A percentile compares a stretch with the other conserved stretches of the same genome.
phyloP scores from a whole-genome alignment of 2,888 invertebrate species.

The Thera britannica region DNA sequence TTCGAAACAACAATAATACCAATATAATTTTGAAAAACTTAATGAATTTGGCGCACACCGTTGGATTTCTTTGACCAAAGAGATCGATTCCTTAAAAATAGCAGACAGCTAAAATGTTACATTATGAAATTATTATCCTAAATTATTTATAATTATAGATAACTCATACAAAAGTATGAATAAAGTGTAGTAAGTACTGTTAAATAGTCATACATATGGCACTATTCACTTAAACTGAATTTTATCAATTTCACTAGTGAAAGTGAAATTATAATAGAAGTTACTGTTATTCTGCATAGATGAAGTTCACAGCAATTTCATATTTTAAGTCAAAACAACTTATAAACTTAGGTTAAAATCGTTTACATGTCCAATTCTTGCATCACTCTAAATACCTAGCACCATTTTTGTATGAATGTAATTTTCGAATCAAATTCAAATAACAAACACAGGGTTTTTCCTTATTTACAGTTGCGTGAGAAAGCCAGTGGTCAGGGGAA shows the following conservation, averaged over 20 bases:
- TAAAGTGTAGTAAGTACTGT: slow-evolving; percentile 30
- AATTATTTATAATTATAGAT: not conserved
- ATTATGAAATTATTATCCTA: slow-evolving; percentile 1
- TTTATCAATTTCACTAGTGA: too few species aligned
- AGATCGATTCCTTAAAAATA: slow-evolving; percentile 37
- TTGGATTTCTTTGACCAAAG: slow-evolving; percentile 39
- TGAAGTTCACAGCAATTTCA: too few species aligned
- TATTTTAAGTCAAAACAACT: too few species aligned
- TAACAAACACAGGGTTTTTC: not conserved
- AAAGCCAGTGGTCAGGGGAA: not conserved
- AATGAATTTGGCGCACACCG: slow-evolving; percentile 40
- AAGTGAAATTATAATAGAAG: too few species aligned
- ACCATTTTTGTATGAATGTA: not conserved
- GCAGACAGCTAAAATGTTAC: slow-evolving; percentile 6
- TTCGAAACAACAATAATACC: slow-evolving; percentile 24
- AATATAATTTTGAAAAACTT: slow-evolving; percentile 42
- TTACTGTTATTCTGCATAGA: too few species aligned
- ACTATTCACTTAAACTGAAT: slow-evolving; percentile 33
- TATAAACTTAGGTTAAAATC: too few species aligned
- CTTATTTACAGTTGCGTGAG: not conserved
- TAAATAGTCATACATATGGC: slow-evolving; percentile 40
- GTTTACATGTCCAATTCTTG: too few species aligned
- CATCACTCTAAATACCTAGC: too few species aligned
- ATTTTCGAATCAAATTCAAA: not conserved
- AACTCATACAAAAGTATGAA: not conserved